phyloP scores from a whole-genome alignment of 2,797 vertebrate species.

The Buphagus erythrorhynchus region DNA sequence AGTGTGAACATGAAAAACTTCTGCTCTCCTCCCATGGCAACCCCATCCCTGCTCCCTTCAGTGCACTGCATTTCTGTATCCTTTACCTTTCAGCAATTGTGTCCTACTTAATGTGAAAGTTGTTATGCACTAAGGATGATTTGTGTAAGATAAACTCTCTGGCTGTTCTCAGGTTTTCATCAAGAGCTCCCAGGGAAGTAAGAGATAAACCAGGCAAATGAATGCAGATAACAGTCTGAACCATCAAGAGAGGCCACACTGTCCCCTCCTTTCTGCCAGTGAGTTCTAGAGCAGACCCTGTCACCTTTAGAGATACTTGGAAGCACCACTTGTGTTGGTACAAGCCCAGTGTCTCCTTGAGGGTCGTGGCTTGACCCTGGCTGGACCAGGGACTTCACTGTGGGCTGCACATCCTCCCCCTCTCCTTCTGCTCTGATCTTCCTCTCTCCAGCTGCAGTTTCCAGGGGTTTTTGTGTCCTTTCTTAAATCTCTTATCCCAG shows the following conservation, averaged over 20 bases:
- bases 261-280: not conserved
- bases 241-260: too few species aligned
- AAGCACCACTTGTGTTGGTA: not conserved
- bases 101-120: not conserved
- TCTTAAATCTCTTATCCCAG: not conserved
- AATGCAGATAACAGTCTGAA: not conserved
- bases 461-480: not conserved
- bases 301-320: not conserved
- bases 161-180: not conserved
- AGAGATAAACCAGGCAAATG: not conserved
- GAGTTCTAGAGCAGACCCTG: not conserved
- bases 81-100: not conserved
- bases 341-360: not conserved
- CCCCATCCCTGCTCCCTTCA: not conserved
- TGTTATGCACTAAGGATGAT: not conserved
- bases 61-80: not conserved
- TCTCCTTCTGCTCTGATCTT: not conserved
- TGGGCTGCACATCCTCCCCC: accelerated
- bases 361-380: not conserved
- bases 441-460: not conserved
- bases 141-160: not conserved
- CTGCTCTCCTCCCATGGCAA: not conserved
- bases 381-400: not conserved
- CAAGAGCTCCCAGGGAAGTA: not conserved
- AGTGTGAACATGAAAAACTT: not conserved